Evolutionary conservation across 2,888 invertebrate genomes (phyloP).

Genomic region (Dasypolia templi): DNA sequence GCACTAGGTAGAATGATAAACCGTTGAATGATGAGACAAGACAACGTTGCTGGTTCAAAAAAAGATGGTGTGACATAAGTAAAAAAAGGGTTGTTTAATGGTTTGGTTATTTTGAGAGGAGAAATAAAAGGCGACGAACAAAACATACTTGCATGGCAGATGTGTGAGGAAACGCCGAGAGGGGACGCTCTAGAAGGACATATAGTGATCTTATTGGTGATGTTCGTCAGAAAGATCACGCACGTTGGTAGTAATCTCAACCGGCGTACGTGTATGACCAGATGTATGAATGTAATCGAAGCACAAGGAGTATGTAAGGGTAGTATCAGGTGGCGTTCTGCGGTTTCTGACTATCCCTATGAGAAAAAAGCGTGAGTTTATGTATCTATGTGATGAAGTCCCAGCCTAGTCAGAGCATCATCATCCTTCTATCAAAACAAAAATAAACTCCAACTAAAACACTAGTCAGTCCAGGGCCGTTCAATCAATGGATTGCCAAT

Average conservation of each 20-base stretch:
- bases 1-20: not conserved
- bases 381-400: not conserved
- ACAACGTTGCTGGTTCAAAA: not conserved
- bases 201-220: not conserved
- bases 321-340: not conserved
- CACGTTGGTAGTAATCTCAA: not conserved
- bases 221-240: not conserved
- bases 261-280: too few relatives aligned
- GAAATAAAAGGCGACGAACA: not conserved
- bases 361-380: not conserved
- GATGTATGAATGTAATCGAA: not conserved
- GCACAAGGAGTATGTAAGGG: not conserved
- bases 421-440: not conserved
- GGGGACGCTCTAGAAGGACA: not conserved
- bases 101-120: not conserved
- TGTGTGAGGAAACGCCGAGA: too few relatives aligned
- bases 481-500: conserved; percentile 54
- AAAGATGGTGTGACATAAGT: too few relatives aligned
- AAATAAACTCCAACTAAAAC: conserved; percentile 26
- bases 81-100: not conserved
- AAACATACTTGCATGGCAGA: not conserved
- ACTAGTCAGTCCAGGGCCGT: conserved; percentile 27
- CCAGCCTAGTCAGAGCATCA: not conserved
- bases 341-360: not conserved
- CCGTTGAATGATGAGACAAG: not conserved